phyloP scores from a whole-genome alignment of 2,888 invertebrate species.

The Choristoneura rosaceana region DNA sequence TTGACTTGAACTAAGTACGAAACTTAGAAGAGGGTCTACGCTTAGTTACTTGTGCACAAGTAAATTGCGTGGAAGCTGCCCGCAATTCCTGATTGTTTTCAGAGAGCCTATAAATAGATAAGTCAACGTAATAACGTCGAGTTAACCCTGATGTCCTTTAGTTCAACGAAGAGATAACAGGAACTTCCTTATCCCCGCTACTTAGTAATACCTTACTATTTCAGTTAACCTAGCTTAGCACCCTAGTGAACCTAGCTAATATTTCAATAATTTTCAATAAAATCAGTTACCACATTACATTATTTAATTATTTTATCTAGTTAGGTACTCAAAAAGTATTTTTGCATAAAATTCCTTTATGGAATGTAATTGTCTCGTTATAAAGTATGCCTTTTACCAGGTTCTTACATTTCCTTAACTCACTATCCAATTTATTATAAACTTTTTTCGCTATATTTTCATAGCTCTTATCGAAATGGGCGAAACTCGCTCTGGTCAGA shows the following conservation, averaged over 20 bases:
- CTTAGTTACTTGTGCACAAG: conserved; percentile 3
- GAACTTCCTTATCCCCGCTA: background rate
- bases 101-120: conserved; percentile 12
- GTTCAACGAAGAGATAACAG: background rate
- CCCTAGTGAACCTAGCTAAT: too few relatives aligned
- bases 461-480: too few relatives aligned
- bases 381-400: too few relatives aligned
- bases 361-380: too few relatives aligned
- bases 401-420: too few relatives aligned
- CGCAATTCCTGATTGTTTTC: conserved; percentile 21
- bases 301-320: too few relatives aligned
- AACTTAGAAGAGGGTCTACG: conserved; percentile 20
- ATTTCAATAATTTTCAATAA: too few relatives aligned
- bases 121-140: conserved; percentile 7
- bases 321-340: too few relatives aligned
- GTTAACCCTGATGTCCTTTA: conserved; percentile 5
- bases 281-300: too few relatives aligned
- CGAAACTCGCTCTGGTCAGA: background rate
- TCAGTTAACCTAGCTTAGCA: background rate
- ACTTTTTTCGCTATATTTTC: too few relatives aligned
- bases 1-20: conserved; percentile 19
- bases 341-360: too few relatives aligned
- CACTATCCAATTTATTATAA: too few relatives aligned
- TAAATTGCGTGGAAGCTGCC: conserved; percentile 29
- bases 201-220: background rate